Percentiles rank a stretch among this genome's conserved stretches.
Conservation (phyloP, 2,797 vertebrate species). For the Argyrosomus regius region DNA sequence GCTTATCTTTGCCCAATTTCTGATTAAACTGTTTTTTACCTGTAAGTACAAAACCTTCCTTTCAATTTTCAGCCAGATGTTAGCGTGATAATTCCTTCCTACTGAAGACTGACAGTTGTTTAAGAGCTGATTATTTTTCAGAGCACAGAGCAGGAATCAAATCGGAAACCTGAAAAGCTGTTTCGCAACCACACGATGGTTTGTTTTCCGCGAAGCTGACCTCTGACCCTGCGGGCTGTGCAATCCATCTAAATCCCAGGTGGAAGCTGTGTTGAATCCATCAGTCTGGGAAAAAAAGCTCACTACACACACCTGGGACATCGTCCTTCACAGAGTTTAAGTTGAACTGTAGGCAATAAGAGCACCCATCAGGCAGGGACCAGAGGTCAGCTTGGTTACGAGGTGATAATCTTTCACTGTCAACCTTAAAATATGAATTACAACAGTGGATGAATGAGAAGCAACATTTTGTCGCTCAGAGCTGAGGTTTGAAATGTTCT, state of each 20-base stretch:
- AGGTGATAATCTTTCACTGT: slow-evolving; percentile 21
- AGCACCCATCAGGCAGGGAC: slow-evolving; percentile 23
- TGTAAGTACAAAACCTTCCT: slow-evolving; percentile 66
- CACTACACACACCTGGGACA: slow-evolving; percentile 43
- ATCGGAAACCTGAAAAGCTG: slow-evolving; percentile 1
- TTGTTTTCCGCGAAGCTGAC: slow-evolving; percentile 34
- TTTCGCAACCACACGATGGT: not conserved
- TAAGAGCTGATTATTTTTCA: not conserved
- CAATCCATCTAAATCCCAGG: slow-evolving; percentile 50
- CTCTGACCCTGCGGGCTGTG: slow-evolving; percentile 55
- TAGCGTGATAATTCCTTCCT: not conserved
- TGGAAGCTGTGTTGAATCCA: slow-evolving; percentile 40
- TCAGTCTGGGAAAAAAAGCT: slow-evolving; percentile 28
- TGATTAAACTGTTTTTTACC: slow-evolving; percentile 37
- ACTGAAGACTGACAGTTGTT: not conserved
- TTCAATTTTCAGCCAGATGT: slow-evolving; percentile 21
- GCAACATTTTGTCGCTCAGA: not conserved
- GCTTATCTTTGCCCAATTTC: slow-evolving; percentile 28
- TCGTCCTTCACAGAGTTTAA: not conserved
- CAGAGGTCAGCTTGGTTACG: slow-evolving; percentile 12
- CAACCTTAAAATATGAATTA: slow-evolving; percentile 1
- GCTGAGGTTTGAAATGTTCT: not conserved
- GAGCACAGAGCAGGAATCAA: not conserved
- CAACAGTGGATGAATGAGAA: not conserved
- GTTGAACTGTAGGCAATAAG: slow-evolving; percentile 30